Conservation (phyloP, 2,113 vertebrate species). For the Channa maculata region DNA sequence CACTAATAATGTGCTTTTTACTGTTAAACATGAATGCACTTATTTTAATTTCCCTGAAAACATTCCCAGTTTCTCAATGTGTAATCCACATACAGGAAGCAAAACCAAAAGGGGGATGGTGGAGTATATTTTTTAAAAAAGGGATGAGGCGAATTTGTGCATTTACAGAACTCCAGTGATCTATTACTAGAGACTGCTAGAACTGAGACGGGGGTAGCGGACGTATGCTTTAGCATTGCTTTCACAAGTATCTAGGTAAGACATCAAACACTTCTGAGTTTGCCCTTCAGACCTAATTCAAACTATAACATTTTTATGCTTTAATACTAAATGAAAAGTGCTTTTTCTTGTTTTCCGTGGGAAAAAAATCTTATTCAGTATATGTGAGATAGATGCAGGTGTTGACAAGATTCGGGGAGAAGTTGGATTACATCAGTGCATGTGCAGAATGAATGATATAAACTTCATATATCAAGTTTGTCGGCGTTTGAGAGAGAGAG, state of each 20-base stretch:
- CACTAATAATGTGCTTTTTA: too few relatives aligned
- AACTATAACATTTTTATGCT: background rate
- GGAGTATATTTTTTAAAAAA: too few relatives aligned
- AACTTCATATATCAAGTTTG: conserved; percentile 5
- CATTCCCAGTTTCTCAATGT: background rate
- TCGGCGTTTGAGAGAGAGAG: background rate
- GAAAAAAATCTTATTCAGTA: conserved; percentile 1
- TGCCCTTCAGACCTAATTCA: background rate
- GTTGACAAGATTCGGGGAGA: conserved; percentile 2
- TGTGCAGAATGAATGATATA: conserved; percentile 19
- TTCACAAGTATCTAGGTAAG: background rate
- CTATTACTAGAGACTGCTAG: background rate
- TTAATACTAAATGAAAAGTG: background rate
- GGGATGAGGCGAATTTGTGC: background rate
- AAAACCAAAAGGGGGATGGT: too few relatives aligned
- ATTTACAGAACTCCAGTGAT: background rate
- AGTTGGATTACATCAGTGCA: conserved; percentile 7
- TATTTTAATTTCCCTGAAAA: background rate
- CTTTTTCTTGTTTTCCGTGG: conserved; percentile 1
- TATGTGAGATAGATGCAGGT: conserved; percentile 14
- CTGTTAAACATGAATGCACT: background rate
- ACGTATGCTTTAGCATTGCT: too few relatives aligned
- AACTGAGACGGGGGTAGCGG: too few relatives aligned
- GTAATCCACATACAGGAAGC: too few relatives aligned
- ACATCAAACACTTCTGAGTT: background rate